These are phyloP conservation scores for Palythoa heliodiscus DNA, from an alignment of 92 coral and sea anemone genomes.

Conservation along the genomic window DNA sequence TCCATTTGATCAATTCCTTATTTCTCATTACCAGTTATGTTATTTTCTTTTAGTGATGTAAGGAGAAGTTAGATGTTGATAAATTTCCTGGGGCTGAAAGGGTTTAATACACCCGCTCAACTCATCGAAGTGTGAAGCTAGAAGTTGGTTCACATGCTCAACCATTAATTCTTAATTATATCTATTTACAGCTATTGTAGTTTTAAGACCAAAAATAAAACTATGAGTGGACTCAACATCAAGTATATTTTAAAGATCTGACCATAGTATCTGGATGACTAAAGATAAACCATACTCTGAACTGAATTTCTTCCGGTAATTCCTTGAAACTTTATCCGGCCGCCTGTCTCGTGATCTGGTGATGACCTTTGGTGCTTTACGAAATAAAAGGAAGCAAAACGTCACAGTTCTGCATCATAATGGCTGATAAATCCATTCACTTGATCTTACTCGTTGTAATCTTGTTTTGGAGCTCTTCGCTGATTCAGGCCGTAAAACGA, in stretches of 20 bases:
- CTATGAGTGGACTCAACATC: too few species aligned
- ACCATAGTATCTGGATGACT: background rate
- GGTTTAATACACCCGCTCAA: too few species aligned
- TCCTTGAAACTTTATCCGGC: background rate
- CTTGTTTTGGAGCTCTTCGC: background rate
- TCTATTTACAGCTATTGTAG: too few species aligned
- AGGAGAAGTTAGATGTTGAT: too few species aligned
- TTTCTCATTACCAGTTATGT: too few species aligned
- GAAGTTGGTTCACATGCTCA: too few species aligned
- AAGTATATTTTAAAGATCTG: too few species aligned
- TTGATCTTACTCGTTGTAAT: background rate
- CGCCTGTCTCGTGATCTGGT: background rate
- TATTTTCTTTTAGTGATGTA: too few species aligned
- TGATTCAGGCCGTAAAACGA: background rate
- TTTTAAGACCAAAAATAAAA: background rate
- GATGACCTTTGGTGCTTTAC: background rate
- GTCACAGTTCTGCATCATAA: background rate
- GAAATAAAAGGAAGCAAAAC: background rate
- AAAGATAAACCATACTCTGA: background rate
- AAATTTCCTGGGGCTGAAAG: too few species aligned
- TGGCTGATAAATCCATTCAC: background rate
- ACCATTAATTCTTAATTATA: too few species aligned
- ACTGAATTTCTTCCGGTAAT: background rate
- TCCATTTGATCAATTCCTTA: too few species aligned
- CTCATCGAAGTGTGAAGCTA: too few species aligned